Conservation (phyloP, 2,113 vertebrate genomes). For the Cryptotis parvus region DNA sequence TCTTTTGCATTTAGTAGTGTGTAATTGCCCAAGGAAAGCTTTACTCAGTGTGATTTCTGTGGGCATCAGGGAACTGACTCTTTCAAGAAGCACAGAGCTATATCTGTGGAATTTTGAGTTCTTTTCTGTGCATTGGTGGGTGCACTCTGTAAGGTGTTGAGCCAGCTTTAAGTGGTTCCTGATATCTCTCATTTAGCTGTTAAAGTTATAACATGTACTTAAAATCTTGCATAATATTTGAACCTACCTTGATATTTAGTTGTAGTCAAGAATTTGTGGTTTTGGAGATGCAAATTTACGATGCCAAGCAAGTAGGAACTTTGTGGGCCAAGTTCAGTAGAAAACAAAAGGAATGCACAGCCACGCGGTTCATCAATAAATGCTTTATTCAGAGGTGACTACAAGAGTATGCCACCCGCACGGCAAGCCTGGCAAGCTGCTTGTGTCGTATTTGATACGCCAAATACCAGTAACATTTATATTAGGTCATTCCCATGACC, state of each 20-base stretch:
- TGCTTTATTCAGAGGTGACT: too few species aligned
- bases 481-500: too few species aligned
- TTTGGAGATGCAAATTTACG: not conserved
- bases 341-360: not conserved
- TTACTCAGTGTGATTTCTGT: conserved; percentile 17
- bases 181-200: conserved; percentile 26
- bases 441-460: too few species aligned
- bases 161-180: not conserved
- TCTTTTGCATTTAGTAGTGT: not conserved
- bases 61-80: not conserved
- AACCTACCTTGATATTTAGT: not conserved
- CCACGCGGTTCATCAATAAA: too few species aligned
- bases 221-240: not conserved
- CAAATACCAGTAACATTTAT: too few species aligned
- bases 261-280: not conserved
- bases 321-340: not conserved
- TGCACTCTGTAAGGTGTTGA: not conserved
- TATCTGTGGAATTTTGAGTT: not conserved
- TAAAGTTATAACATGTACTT: not conserved
- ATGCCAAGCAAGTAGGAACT: conserved; percentile 8
- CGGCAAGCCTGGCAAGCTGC: too few species aligned
- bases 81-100: not conserved
- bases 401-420: too few species aligned
- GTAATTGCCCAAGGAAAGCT: not conserved
- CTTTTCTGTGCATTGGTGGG: not conserved